These are phyloP conservation scores for Malurus cyaneus DNA, from an alignment of 2,113 vertebrate species.

Conservation along the genomic window DNA sequence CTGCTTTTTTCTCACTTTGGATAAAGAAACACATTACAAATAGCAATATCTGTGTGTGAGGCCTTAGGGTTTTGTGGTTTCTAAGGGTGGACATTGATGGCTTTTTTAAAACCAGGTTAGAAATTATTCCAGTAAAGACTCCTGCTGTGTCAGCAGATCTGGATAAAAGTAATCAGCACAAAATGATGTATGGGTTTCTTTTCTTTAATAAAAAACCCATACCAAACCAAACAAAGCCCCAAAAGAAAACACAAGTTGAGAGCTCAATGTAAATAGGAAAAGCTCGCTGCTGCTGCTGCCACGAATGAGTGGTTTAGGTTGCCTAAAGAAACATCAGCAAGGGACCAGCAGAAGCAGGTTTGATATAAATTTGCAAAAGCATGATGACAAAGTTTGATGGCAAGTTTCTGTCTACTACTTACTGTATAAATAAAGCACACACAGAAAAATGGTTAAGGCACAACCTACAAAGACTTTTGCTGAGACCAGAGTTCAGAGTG, in stretches of 20 bases:
- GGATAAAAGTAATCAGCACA: conserved; percentile 12
- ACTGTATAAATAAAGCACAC: neutral
- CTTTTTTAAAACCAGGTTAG: neutral
- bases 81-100: neutral
- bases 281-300: neutral
- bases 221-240: neutral
- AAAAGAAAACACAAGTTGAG: neutral
- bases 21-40: neutral
- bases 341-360: neutral
- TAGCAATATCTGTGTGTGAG: neutral
- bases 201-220: neutral
- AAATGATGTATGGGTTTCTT: neutral
- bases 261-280: neutral
- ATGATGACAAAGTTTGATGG: neutral
- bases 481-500: neutral
- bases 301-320: neutral
- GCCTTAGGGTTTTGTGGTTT: neutral
- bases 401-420: neutral
- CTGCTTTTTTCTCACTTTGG: neutral
- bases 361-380: neutral
- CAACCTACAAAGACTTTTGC: neutral
- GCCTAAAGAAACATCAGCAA: neutral
- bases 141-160: neutral
- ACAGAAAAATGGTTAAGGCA: neutral
- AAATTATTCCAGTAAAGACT: conserved; percentile 5